Conservation (phyloP, 2,888 invertebrate genomes). For the Habrosyne pyritoides region DNA sequence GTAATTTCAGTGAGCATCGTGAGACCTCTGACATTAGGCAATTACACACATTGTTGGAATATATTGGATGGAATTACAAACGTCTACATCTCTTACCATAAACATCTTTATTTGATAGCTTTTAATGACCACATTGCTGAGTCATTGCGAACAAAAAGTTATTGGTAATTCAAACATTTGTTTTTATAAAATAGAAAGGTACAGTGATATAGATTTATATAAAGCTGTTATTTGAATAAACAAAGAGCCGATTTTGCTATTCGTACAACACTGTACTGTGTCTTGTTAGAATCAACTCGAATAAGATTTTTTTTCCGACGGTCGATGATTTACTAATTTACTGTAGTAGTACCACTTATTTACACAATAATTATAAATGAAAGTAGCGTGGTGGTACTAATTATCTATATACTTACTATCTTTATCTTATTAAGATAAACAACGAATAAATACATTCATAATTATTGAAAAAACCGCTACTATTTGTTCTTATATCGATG, state of each 20-base stretch:
- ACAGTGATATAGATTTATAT: neutral
- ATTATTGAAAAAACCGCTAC: neutral
- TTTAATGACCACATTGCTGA: constrained; percentile 31
- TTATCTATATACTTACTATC: neutral
- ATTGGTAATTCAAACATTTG: constrained; percentile 7
- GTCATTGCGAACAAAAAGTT: constrained; percentile 22
- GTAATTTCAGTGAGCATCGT: constrained; percentile 11
- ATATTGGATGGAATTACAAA: constrained; percentile 44
- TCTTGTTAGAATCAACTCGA: neutral
- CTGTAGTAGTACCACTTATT: too few relatives aligned
- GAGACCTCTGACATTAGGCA: constrained; percentile 59
- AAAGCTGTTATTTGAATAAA: neutral
- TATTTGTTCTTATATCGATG: neutral
- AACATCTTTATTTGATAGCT: constrained; percentile 44
- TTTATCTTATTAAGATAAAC: neutral
- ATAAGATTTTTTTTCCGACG: neutral
- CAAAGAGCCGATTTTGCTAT: neutral
- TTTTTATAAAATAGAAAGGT: neutral
- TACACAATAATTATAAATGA: too few relatives aligned
- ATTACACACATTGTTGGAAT: constrained; percentile 57
- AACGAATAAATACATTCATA: neutral
- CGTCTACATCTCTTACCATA: constrained; percentile 25
- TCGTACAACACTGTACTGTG: neutral
- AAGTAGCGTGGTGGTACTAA: too few relatives aligned
- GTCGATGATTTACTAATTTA: neutral